Percentiles rank a stretch among this genome's conserved stretches.
phyloP scores from a whole-genome alignment of 2,888 invertebrate genomes.

The Oscheius myriophilus region DNA sequence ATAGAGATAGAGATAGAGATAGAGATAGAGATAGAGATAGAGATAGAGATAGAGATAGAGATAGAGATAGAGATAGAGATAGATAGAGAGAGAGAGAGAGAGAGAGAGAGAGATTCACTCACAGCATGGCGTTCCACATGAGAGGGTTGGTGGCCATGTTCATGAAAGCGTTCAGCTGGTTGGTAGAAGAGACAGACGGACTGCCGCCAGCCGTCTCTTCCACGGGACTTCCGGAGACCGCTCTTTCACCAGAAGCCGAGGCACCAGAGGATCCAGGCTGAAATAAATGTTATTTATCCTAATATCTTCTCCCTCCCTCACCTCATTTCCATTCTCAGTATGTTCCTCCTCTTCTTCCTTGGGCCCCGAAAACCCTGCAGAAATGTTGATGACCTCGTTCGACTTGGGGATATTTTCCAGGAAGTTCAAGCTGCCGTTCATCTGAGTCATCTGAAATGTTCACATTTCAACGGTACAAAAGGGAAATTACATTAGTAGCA shows the following conservation, averaged over 20 bases:
- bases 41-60: too few relatives aligned
- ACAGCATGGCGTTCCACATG: constrained; percentile 47
- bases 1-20: too few relatives aligned
- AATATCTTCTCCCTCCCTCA: background rate
- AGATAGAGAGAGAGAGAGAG: too few relatives aligned
- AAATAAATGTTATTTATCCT: background rate
- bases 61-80: too few relatives aligned
- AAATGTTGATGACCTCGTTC: constrained; percentile 57
- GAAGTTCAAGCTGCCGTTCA: constrained; percentile 40
- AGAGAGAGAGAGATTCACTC: background rate
- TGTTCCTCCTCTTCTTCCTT: constrained; percentile 47
- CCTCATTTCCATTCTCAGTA: constrained; percentile 30
- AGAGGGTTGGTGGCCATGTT: constrained; percentile 46
- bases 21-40: too few relatives aligned
- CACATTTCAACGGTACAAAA: background rate
- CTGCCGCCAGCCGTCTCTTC: constrained; percentile 29
- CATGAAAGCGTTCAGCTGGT: constrained; percentile 46
- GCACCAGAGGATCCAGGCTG: constrained; percentile 28
- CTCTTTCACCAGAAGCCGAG: constrained; percentile 27
- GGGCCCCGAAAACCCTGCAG: constrained; percentile 38
- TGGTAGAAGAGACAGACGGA: constrained; percentile 33
- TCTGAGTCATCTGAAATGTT: constrained; percentile 21
- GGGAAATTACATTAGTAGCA: constrained; percentile 18
- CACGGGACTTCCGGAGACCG: constrained; percentile 26
- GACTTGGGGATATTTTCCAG: constrained; percentile 55